phyloP scores from a whole-genome alignment of 2,113 vertebrate genomes.

The Falco punctatus region DNA sequence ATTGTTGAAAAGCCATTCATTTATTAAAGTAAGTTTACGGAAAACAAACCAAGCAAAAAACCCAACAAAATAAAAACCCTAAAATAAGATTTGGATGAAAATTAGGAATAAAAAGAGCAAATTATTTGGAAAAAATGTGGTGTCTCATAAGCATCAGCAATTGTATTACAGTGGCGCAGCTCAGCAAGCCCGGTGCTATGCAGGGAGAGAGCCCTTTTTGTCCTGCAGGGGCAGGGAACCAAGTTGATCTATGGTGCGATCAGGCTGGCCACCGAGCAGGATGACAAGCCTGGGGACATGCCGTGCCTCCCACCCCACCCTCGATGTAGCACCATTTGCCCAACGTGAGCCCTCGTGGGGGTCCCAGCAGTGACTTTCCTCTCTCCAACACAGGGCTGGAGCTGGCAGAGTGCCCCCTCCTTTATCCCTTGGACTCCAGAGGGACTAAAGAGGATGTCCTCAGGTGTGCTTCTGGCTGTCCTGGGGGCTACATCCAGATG shows the following conservation, averaged over 20 bases:
- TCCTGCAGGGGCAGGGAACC: background rate
- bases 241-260: fast-evolving
- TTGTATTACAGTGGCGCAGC: background rate
- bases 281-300: fast-evolving
- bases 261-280: fast-evolving
- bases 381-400: background rate
- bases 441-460: background rate
- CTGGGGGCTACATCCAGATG: background rate
- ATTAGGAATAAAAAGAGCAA: background rate
- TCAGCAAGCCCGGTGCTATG: background rate
- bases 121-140: background rate
- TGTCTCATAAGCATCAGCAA: background rate
- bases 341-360: fast-evolving
- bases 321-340: background rate
- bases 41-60: background rate
- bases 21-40: background rate
- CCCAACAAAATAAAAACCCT: background rate
- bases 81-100: background rate
- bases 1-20: background rate
- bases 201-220: background rate
- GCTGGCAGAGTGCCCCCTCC: background rate
- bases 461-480: background rate
- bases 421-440: background rate
- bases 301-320: background rate
- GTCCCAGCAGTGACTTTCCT: background rate